phyloP scores from a whole-genome alignment of 2,888 invertebrate species.

The Saturnia japonica region DNA sequence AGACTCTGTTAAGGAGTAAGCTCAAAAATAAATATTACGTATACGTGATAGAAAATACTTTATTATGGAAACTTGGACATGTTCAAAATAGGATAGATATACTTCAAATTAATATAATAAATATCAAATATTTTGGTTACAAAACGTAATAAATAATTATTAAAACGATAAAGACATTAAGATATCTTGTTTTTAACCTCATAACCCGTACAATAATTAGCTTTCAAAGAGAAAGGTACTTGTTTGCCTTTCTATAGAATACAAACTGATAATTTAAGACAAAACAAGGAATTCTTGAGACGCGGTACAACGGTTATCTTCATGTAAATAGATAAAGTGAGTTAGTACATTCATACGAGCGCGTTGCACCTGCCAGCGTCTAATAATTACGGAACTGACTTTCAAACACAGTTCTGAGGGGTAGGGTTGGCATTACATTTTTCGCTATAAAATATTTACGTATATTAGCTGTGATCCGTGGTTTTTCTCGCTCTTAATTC shows the following conservation, averaged over 20 bases:
- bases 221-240: neutral
- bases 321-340: constrained; percentile 57
- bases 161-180: neutral
- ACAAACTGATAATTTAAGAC: constrained; percentile 34
- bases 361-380: constrained; percentile 63
- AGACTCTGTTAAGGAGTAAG: neutral
- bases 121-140: neutral
- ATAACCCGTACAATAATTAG: neutral
- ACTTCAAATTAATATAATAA: neutral
- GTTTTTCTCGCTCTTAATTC: no score
- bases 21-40: neutral
- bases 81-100: neutral
- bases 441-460: neutral
- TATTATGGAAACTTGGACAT: neutral
- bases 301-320: constrained; percentile 52
- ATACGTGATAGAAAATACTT: neutral
- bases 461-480: no score
- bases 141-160: neutral
- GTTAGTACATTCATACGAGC: constrained; percentile 21
- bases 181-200: neutral
- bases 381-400: constrained; percentile 69
- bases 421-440: constrained; percentile 14
- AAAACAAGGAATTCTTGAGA: constrained; percentile 34
- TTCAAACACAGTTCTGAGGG: constrained; percentile 44
- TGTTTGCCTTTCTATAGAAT: neutral